Evolutionary conservation across 2,113 vertebrate genomes (phyloP).

Genomic region (Campylorhamphus procurvoides): DNA sequence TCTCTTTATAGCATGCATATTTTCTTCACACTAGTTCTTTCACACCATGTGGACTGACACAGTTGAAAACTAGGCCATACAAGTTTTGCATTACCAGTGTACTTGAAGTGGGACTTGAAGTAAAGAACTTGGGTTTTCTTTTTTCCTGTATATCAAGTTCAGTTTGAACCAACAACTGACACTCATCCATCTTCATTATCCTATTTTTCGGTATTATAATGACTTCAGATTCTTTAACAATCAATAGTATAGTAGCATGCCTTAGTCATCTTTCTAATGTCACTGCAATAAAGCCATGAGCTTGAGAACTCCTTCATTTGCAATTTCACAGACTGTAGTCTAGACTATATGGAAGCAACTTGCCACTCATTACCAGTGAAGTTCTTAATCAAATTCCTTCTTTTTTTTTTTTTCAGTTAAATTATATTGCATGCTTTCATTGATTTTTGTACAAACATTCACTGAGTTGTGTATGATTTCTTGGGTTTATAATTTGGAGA

Average conservation of each 20-base stretch:
- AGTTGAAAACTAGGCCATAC: neutral
- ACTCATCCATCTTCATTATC: neutral
- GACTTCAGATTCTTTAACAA: neutral
- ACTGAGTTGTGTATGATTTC: neutral
- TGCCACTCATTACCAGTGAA: neutral
- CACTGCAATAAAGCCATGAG: neutral
- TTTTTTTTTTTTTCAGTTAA: neutral
- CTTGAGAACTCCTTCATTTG: neutral
- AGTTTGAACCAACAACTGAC: neutral
- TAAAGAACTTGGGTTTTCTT: neutral
- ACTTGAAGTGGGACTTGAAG: neutral
- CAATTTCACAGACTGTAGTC: neutral
- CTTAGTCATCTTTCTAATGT: slow-evolving; percentile 9
- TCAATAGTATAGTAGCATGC: neutral
- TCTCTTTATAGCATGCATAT: neutral
- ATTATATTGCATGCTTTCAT: neutral
- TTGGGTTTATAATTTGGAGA: neutral
- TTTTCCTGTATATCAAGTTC: neutral
- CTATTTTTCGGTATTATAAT: neutral
- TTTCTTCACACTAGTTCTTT: neutral
- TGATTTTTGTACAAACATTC: neutral
- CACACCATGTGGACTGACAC: neutral
- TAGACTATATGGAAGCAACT: neutral
- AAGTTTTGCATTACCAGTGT: neutral
- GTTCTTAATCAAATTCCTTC: neutral